Evolutionary conservation across 2,797 vertebrate genomes (phyloP), one percentile per base, ranked within the genome.

Genomic region (Sebastes alutus): DNA sequence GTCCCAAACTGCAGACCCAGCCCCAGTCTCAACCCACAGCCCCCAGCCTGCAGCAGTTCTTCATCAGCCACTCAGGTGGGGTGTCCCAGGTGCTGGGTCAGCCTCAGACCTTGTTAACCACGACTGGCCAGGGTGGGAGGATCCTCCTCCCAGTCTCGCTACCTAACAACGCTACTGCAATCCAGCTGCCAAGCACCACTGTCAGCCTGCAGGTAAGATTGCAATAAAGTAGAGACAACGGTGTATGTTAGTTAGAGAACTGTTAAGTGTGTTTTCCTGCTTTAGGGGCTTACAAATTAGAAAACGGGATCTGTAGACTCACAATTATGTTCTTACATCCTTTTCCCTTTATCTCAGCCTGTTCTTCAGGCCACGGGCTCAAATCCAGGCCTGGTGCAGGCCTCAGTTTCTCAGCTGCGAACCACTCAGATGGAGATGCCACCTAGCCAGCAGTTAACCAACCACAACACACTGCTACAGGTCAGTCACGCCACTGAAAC

Each of bases 131-230:
- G 69, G 91, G 96, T 18, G 90, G 91, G 12, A 93, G 98, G 94
- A 97, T 99, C 89, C 95, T 99, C 30, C 96, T 99, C 61, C 98
- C 98, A 0, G 93, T 99, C 2, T 96, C 98, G 18, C 95, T 99
- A 66, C 96, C 97, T 49, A 96, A 94, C 90, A 96, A 95, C 2
- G 91, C 93, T 62, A 81, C 96, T 67, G 84, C 96, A 25, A 94
- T 98, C 89, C 97, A 98, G 90, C 95, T 99, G 74, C 97, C 97
- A 0, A 96, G 94, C 80, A 93, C 96, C 88, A 95, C 93, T 33
- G 95, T 98, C 87, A 96, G 94, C 77, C 91, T 98, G 80, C 97
- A 99, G 97, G 98, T 99, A 92, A 25, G 77, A 23, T 8, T 23
- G 22, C 25, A 69, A 6, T 2, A 4, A 5, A 42, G 25, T 5